These are phyloP conservation scores for Bombyx huttoni DNA, from an alignment of 2,888 invertebrate genomes.

Conservation along the genomic window DNA sequence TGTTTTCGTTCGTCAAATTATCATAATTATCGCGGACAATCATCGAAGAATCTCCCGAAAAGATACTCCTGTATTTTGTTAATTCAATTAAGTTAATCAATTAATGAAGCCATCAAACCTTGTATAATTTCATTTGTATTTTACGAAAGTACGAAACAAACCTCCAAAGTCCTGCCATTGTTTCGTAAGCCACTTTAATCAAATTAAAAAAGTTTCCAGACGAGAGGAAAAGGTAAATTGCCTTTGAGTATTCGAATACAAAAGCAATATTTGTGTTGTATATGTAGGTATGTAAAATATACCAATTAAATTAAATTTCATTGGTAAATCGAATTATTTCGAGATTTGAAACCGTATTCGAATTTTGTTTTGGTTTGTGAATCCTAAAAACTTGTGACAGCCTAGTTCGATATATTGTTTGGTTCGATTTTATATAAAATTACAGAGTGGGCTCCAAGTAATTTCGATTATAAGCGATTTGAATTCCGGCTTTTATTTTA, in stretches of 20 bases:
- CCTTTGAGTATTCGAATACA: constrained; percentile 9
- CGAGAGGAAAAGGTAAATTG: constrained; percentile 17
- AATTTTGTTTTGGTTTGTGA: constrained; percentile 1
- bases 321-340: too few relatives aligned
- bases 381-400: background rate
- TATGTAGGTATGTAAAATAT: background rate
- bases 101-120: background rate
- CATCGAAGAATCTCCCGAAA: background rate
- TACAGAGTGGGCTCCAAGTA: too few relatives aligned
- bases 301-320: background rate
- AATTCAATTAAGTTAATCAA: background rate
- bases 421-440: too few relatives aligned
- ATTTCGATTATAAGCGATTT: too few relatives aligned
- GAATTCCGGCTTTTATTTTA: too few relatives aligned
- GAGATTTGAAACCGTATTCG: background rate
- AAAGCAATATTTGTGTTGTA: background rate
- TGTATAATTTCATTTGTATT: background rate
- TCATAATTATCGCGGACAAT: background rate
- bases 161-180: constrained; percentile 1
- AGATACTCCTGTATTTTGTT: background rate
- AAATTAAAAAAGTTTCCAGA: constrained; percentile 20
- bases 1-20: too few relatives aligned
- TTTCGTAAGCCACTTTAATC: constrained; percentile 10
- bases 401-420: too few relatives aligned
- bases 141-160: background rate